These are phyloP conservation scores for Onychomys torridus DNA, from an alignment of 2,797 vertebrate species.

Conservation along the genomic window DNA sequence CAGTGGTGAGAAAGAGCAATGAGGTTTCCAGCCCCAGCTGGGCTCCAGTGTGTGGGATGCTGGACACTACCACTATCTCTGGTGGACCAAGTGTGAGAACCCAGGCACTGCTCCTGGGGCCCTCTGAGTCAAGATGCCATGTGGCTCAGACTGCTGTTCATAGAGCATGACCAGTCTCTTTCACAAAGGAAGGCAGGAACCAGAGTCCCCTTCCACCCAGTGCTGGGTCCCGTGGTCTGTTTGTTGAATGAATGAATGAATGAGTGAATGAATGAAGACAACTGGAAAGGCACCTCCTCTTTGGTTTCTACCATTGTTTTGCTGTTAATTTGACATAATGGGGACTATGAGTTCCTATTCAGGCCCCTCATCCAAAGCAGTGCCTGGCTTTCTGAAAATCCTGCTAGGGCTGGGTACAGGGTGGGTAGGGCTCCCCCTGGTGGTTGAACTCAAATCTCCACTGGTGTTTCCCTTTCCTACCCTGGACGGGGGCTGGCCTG, in stretches of 20 bases:
- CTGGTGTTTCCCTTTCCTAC: not conserved
- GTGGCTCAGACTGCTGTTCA: not conserved
- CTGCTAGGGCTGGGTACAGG: not conserved
- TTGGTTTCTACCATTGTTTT: not conserved
- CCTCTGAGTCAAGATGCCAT: no score
- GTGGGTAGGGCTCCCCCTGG: not conserved
- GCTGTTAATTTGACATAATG: no score
- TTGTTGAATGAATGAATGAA: not conserved
- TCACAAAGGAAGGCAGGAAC: not conserved
- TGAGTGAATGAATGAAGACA: not conserved
- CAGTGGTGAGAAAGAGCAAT: constrained; percentile 67
- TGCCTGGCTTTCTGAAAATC: not conserved
- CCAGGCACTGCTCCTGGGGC: not conserved
- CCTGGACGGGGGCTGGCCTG: not conserved
- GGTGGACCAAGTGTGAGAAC: not conserved
- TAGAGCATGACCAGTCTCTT: not conserved
- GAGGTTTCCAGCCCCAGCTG: constrained; percentile 81
- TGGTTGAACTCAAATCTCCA: not conserved
- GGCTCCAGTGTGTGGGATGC: constrained; percentile 24
- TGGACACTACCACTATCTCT: not conserved
- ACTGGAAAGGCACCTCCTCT: not conserved
- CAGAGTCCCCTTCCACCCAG: not conserved
- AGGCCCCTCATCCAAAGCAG: not conserved
- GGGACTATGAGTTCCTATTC: not conserved
- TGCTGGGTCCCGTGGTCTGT: not conserved